Base-by-base conservation (phyloP, 2,888 invertebrate genomes). In the Galerucella nymphaeae region DNA sequence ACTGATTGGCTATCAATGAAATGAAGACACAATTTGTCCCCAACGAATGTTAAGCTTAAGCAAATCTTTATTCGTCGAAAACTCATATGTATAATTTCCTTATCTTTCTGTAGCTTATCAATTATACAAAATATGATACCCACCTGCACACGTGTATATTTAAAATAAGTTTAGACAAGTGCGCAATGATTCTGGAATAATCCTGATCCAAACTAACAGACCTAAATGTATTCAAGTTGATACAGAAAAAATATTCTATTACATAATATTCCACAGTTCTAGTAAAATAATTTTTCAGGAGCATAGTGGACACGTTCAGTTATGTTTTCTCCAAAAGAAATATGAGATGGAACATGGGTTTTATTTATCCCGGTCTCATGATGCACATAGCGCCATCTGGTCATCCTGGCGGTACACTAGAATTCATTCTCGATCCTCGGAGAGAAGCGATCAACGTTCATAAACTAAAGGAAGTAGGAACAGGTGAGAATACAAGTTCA, bases 351-450 rank as follows among this genome's bases (percentile, higher is more conserved):
- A 93, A 93, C 75, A 88, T 95, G 85, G 90, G 91, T 71, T 88
- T 86, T 6, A 75, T 95, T 1, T 93, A 94, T 84, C 95, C 95
- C 0, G 95, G 95, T 0, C 84, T 95, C 13, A 89, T 90, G 71
- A 91, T 95, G 89, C 90, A 90, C 75, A 90, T 95, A 63, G 93
- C 93, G 2, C 94, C 95, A 53, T 92, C 93, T 53, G 86, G 91
- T 1, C 88, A 87, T 77, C 90, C 92, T 0, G 92, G 91, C 76
- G 94, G 94, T 62, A 86, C 93, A 42, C 87, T 95, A 48, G 93
- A 95, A 81, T 95, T 95, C 80, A 90, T 91, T 0, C 86, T 95
- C 83, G 93, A 94, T 80, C 89, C 90, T 0, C 87, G 88, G 73
- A 82, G 88, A 20, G 90, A 90, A 75, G 80, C 83, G 64, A 62